Percentiles rank a stretch among this genome's conserved stretches.
These are phyloP conservation scores for Ryuthela nishihirai DNA, from an alignment of 2,888 invertebrate genomes.

Conservation along the genomic window DNA sequence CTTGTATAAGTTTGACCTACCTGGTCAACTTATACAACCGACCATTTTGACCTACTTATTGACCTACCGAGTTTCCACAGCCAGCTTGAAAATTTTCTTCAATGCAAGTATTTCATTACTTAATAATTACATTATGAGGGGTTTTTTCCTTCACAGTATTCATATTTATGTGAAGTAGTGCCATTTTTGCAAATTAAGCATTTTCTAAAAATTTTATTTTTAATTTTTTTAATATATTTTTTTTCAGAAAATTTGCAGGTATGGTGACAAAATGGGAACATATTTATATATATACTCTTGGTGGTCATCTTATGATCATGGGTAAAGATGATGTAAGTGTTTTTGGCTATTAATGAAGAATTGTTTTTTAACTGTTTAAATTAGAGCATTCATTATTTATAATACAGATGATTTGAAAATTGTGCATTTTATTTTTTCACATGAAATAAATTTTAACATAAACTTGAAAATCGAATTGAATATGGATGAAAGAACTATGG, in stretches of 20 bases:
- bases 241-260: slow-evolving; percentile 49
- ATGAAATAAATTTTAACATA: neutral
- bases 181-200: neutral
- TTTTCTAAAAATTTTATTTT: slow-evolving; percentile 2
- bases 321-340: slow-evolving; percentile 50
- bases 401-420: neutral
- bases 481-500: too few species aligned
- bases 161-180: too few species aligned
- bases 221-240: too few species aligned
- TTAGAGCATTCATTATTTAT: neutral
- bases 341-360: neutral
- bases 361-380: neutral
- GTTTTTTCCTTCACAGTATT: too few species aligned
- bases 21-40: too few species aligned
- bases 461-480: neutral
- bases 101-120: too few species aligned
- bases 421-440: neutral
- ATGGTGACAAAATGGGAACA: slow-evolving; percentile 53
- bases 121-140: too few species aligned
- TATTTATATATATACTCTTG: slow-evolving; percentile 54
- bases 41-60: too few species aligned
- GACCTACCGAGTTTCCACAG: too few species aligned
- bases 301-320: slow-evolving; percentile 53
- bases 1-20: too few species aligned
- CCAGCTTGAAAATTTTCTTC: too few species aligned